These are phyloP conservation scores for Hiodon alosoides DNA, from an alignment of 2,113 vertebrate species.

Conservation along the genomic window DNA sequence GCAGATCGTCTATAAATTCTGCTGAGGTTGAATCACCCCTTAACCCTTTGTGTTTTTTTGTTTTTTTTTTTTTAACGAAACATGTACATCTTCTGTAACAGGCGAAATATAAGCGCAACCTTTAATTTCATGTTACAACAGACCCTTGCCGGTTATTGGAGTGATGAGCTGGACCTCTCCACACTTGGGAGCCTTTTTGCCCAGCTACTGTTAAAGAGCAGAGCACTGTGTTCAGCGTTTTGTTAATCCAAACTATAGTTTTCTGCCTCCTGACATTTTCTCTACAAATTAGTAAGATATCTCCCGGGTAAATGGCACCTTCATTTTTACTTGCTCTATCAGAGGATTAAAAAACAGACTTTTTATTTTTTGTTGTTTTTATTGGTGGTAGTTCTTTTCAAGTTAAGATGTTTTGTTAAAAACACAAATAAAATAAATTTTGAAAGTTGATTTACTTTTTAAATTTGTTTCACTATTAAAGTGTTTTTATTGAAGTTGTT, in stretches of 20 bases:
- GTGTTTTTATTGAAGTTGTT: conserved; percentile 53
- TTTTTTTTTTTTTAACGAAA: too few species aligned
- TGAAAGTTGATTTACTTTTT: conserved; percentile 49
- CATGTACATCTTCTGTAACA: too few species aligned
- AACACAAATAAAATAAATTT: conserved; percentile 32
- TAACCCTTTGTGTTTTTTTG: too few species aligned
- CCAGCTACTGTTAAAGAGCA: conserved; percentile 51
- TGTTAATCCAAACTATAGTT: conserved; percentile 38
- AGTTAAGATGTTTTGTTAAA: conserved; percentile 57
- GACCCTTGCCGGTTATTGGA: too few species aligned
- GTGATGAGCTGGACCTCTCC: not conserved
- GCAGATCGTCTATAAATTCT: too few species aligned
- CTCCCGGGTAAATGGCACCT: conserved; percentile 45
- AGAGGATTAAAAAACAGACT: conserved; percentile 38
- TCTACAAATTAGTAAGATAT: conserved; percentile 40
- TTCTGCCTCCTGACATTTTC: conserved; percentile 38
- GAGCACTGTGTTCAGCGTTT: conserved; percentile 45
- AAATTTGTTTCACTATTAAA: conserved; percentile 63
- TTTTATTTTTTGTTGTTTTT: conserved; percentile 58
- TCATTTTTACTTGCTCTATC: conserved; percentile 43
- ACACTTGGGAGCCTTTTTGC: conserved; percentile 53
- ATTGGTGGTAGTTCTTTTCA: conserved; percentile 61
- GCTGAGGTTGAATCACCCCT: too few species aligned
- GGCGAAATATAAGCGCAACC: too few species aligned
- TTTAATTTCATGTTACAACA: too few species aligned